These are phyloP conservation scores for Hydrotaea diabolus DNA, from an alignment of 2,888 invertebrate species.

Conservation along the genomic window DNA sequence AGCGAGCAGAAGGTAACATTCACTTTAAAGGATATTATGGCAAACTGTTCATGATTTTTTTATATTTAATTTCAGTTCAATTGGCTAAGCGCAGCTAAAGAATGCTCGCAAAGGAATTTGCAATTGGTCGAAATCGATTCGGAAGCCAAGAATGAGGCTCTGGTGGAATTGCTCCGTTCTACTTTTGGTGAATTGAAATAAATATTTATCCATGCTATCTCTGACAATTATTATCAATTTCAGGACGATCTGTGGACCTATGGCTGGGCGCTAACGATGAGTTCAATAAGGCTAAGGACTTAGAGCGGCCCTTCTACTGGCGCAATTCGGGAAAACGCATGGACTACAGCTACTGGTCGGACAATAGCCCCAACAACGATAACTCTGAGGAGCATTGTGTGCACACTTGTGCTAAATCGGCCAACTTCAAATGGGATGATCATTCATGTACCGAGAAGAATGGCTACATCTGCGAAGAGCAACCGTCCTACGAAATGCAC, in stretches of 20 bases:
- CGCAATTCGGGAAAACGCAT: constrained; percentile 1
- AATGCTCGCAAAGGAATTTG: neutral
- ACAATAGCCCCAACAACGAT: neutral
- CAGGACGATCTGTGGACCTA: neutral
- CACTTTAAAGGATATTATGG: too few species aligned
- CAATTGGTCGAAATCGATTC: constrained; percentile 20
- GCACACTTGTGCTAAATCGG: neutral
- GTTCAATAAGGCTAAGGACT: neutral
- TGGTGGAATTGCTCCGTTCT: neutral
- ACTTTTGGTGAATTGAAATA: neutral
- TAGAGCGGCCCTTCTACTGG: constrained; percentile 37
- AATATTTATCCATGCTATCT: neutral
- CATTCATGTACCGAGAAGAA: neutral
- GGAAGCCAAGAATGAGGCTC: constrained; percentile 1
- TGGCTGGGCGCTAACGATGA: constrained; percentile 48
- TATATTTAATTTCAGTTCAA: constrained; percentile 10
- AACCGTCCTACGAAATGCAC: neutral
- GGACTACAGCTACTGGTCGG: constrained; percentile 5
- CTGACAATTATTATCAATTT: neutral
- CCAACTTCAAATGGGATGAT: constrained; percentile 39
- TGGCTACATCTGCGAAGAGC: constrained; percentile 43
- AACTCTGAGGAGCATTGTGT: neutral
- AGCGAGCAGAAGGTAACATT: constrained; percentile 24
- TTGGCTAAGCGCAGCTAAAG: neutral
- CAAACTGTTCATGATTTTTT: too few species aligned